phyloP scores from a whole-genome alignment of 2,888 invertebrate species.

The Yponomeuta malinellus region DNA sequence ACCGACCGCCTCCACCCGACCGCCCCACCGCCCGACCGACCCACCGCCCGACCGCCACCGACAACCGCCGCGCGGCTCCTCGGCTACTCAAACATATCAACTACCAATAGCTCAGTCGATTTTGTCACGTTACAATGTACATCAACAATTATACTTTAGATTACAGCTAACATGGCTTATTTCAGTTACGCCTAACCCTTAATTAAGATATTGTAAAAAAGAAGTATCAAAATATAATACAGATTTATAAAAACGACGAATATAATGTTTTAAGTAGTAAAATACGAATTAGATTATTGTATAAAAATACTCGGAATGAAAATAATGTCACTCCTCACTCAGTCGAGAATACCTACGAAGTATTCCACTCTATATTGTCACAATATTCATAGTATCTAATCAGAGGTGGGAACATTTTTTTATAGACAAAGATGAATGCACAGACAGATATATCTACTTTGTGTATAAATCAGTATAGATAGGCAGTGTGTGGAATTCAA shows the following conservation, averaged over 20 bases:
- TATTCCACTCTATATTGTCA: no score
- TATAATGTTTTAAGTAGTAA: not conserved
- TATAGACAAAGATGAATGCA: no score
- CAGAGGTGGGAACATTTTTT: no score
- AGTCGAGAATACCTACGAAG: not conserved
- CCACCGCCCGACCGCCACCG: no score
- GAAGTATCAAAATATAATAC: not conserved
- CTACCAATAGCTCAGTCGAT: not conserved
- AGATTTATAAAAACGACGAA: not conserved
- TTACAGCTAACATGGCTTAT: constrained; percentile 18
- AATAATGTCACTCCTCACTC: not conserved
- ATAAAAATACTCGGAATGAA: not conserved
- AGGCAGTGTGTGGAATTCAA: no score
- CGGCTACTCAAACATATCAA: no score
- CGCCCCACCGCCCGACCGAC: no score
- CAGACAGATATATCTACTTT: no score
- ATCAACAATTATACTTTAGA: not conserved
- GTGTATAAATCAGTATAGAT: no score
- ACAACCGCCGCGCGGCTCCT: no score
- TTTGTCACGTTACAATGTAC: not conserved
- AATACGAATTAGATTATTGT: not conserved
- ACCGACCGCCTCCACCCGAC: no score
- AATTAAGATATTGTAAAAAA: not conserved
- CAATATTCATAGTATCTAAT: no score
- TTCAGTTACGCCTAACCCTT: constrained; percentile 16